Evolutionary conservation across 1,140 invertebrate genomes (phyloP), one percentile per base, ranked within the genome.

Genomic region (Dendrolimus kikuchii): DNA sequence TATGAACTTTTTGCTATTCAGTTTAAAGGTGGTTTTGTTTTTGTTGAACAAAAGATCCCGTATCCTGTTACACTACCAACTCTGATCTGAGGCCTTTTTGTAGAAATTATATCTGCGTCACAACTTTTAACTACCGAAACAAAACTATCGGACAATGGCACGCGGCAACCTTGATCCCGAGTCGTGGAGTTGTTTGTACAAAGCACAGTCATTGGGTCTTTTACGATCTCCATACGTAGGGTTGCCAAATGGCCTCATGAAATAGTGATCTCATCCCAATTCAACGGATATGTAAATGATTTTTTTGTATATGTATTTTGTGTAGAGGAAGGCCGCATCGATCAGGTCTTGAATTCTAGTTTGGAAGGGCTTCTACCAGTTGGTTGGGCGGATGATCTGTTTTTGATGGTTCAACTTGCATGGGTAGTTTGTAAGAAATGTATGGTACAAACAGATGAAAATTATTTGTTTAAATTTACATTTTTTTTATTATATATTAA

Each of bases 161-260:
- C 41, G 41, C 50, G 36, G 48, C 54, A 60, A 8, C 40, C 46
- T 7, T 46, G 45, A 41, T 55, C 52, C 46, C 48, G 46, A 39
- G 7, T 48, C 40, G 55, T 53, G 57, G 47, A 51, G 58, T 62
- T 66, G 66, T 71, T 71, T 66, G 66, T 71, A 61, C 64, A 68
- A 63, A 64, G 60, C 66, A 59, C 37, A 65, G 56, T 62, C 66
- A 66, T 68, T 68, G 64, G 38, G 55, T 53, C 46, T 64, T 68
- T 72, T 72, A 72, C 70, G 70, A 72, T 57, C 43, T 55, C 53
- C 60, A 61, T 59, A 62, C 60, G 59, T 46, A 53, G 58, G 61
- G 62, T 59, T 71, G 74, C 74, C 76, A 76, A 79, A 79, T 79
- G 64, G 63, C 64, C 57, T 71, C 69, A 76, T 77, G 74, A 76